Evolutionary conservation across 1,140 invertebrate genomes (phyloP).

Genomic region (Drosophila pseudoobscura): DNA sequence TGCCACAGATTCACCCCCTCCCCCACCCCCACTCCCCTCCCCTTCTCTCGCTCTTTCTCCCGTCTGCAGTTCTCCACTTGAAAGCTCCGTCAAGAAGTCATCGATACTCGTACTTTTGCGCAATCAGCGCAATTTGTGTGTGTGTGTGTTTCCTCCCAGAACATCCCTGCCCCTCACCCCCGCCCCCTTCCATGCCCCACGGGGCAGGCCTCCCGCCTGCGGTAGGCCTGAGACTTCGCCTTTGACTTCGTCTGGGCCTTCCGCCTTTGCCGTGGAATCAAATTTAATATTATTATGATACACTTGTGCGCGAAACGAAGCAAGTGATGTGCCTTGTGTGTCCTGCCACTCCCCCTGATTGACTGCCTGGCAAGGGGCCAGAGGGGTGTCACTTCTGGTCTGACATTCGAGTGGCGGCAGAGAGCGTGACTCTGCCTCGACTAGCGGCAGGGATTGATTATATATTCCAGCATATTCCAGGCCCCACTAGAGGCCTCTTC

Average conservation of each 20-base stretch:
- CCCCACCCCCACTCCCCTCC: no score
- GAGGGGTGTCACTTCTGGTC: constrained; percentile 45
- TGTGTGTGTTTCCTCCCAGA: neutral
- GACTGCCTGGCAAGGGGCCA: constrained; percentile 35
- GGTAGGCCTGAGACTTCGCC: no score
- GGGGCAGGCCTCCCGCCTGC: no score
- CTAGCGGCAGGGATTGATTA: constrained; percentile 50
- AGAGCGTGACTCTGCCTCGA: constrained; percentile 49
- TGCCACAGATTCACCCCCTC: no score
- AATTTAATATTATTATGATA: constrained; percentile 83
- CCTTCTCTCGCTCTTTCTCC: neutral
- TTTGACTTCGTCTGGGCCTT: constrained; percentile 19
- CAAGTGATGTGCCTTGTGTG: constrained; percentile 61
- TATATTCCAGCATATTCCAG: constrained; percentile 80
- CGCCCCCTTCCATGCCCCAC: no score
- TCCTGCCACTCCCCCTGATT: constrained; percentile 35
- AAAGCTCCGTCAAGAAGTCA: constrained; percentile 66
- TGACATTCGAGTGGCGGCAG: constrained; percentile 29
- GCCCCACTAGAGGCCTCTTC: constrained; percentile 68
- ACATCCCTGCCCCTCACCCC: no score
- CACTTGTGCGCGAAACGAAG: constrained; percentile 75
- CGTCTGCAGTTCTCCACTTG: constrained; percentile 4
- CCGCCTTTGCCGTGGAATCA: constrained; percentile 65
- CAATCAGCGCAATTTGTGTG: constrained; percentile 78
- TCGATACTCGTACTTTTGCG: constrained; percentile 73